These are phyloP conservation scores for Linurgus olivaceus DNA, from an alignment of 2,797 vertebrate genomes.

Conservation along the genomic window DNA sequence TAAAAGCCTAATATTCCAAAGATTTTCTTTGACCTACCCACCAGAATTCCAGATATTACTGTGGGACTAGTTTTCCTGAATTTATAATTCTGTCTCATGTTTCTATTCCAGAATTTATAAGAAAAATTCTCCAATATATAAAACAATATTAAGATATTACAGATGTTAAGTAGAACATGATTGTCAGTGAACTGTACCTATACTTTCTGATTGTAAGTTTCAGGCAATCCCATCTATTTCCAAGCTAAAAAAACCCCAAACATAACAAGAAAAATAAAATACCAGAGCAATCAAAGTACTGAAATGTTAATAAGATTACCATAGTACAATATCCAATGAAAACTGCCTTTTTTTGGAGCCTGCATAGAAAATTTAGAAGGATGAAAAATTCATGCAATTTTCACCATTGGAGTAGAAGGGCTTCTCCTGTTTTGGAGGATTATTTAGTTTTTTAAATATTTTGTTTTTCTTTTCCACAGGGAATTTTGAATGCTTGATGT, in stretches of 20 bases:
- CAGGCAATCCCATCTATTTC: neutral
- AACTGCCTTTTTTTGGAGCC: neutral
- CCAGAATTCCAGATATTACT: neutral
- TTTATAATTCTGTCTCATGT: neutral
- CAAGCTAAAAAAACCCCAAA: neutral
- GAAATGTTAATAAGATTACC: neutral
- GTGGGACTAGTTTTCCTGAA: neutral
- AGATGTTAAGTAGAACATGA: neutral
- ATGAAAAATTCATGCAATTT: neutral
- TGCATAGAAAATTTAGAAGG: neutral
- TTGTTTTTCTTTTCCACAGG: neutral
- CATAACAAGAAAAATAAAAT: neutral
- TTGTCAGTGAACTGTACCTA: neutral
- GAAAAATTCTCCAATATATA: neutral
- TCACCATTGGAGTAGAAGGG: neutral
- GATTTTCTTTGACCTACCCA: neutral
- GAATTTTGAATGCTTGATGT: neutral
- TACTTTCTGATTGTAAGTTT: neutral
- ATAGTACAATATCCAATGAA: neutral
- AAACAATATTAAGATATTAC: neutral
- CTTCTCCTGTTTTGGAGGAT: fast-evolving
- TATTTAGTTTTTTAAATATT: fast-evolving
- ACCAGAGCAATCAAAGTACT: neutral
- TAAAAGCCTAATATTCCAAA: neutral
- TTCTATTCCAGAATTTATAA: neutral